These are phyloP conservation scores for Cheirogaleus major DNA, from an alignment of 2,797 vertebrate genomes.

Conservation along the genomic window DNA sequence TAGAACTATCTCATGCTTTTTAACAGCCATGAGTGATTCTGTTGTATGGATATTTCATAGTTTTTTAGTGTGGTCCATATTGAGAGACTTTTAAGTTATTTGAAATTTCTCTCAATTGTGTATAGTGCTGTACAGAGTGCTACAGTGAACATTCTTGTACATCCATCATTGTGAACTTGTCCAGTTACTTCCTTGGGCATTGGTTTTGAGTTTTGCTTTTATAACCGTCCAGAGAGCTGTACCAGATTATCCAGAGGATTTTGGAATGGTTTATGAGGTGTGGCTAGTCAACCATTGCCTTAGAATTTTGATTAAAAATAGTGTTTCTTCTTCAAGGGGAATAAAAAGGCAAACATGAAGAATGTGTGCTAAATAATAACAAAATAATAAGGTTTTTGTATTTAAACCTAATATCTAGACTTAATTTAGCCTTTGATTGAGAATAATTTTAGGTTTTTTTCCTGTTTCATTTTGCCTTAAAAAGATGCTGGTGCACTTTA, in stretches of 20 bases:
- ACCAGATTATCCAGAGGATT: slow-evolving; percentile 6
- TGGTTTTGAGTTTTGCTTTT: slow-evolving; percentile 49
- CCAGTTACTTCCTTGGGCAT: slow-evolving; percentile 29
- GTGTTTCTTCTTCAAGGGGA: slow-evolving; percentile 7
- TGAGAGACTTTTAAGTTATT: slow-evolving; percentile 42
- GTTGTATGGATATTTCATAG: not conserved
- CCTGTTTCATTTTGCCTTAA: slow-evolving; percentile 32
- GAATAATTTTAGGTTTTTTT: slow-evolving; percentile 37
- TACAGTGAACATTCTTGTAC: slow-evolving; percentile 13
- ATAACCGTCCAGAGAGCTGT: not conserved
- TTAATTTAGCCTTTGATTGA: slow-evolving; percentile 57
- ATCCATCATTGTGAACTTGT: not conserved
- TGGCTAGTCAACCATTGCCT: slow-evolving; percentile 10
- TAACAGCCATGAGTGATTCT: not conserved
- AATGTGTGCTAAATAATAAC: not conserved
- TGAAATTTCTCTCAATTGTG: slow-evolving; percentile 34
- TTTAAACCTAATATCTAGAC: not conserved
- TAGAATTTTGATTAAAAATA: slow-evolving; percentile 54
- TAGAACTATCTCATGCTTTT: not conserved
- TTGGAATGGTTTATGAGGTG: slow-evolving; percentile 34
- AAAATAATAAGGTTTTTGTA: slow-evolving; percentile 24
- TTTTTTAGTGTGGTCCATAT: slow-evolving; percentile 40
- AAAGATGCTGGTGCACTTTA: slow-evolving; percentile 43
- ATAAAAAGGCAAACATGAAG: slow-evolving; percentile 14
- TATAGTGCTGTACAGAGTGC: slow-evolving; percentile 1